Evolutionary conservation across 2,113 vertebrate genomes (phyloP).

Genomic region (Istiophorus platypterus): DNA sequence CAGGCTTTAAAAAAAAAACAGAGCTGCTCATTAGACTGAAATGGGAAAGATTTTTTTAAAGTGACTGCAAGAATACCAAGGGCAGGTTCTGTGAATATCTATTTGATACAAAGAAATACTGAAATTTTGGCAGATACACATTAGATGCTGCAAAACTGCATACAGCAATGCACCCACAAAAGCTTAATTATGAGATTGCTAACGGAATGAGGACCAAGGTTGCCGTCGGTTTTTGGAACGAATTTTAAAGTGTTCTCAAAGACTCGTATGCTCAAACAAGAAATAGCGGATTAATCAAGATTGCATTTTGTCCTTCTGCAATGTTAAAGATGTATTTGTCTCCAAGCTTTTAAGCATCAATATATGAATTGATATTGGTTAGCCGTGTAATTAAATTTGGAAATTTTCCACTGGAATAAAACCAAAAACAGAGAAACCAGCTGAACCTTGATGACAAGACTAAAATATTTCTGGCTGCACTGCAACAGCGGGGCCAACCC

Average conservation of each 20-base stretch:
- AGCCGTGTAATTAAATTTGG: conserved; percentile 18
- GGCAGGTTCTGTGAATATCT: conserved; percentile 23
- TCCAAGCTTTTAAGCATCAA: conserved; percentile 23
- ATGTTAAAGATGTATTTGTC: conserved; percentile 10
- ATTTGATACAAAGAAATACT: conserved; percentile 35
- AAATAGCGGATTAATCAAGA: neutral
- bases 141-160: neutral
- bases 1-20: conserved; percentile 41
- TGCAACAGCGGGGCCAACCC: too few species aligned
- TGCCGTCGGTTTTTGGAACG: conserved; percentile 10
- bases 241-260: neutral
- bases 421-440: conserved; percentile 11
- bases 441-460: neutral
- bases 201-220: conserved; percentile 15
- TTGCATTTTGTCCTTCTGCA: neutral
- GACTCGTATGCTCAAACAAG: neutral
- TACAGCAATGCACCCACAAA: neutral
- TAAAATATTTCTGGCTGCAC: neutral
- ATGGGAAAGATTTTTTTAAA: conserved; percentile 27
- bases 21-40: conserved; percentile 32
- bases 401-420: conserved; percentile 2
- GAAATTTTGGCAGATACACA: conserved; percentile 8
- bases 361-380: conserved; percentile 35
- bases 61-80: conserved; percentile 33
- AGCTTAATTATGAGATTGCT: conserved; percentile 6